Base-by-base conservation (phyloP, 2,113 vertebrate species). In the Chaetorhynchus papuensis region DNA sequence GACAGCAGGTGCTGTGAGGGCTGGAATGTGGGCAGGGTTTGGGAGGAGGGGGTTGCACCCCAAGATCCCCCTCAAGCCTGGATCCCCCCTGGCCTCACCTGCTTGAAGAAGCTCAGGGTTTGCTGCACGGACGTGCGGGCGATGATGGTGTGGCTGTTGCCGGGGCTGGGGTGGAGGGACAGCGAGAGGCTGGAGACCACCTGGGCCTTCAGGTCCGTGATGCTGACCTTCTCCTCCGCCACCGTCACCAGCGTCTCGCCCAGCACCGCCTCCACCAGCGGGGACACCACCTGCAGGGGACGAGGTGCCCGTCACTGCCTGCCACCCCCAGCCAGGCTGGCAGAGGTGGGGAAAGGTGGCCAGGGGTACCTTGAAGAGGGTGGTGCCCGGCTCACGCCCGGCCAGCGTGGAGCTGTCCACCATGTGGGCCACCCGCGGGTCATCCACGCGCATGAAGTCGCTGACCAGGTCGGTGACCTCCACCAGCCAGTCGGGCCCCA, bases 401-500 rank as follows among this genome's bases (percentile, higher is more conserved):
- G 99, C 99, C 90, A 99, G 97, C 0, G 99, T 98, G 41, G 98
- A 99, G 90, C 98, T 97, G 98, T 99, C 99, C 94, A 99, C 98
- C 98, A 99, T 89, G 95, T 99, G 99, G 1, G 99, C 99, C 87
- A 99, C 98, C 15, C 98, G 97, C 1, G 99, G 98, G 97, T 99
- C 99, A 0, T 98, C 98, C 90, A 99, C 98, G 4, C 98, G 98
- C 97, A 99, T 98, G 76, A 99, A 99, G 95, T 99, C 99, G 45
- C 99, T 99, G 66, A 99, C 99, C 97, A 99, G 98, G 96, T 99
- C 99, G 0, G 99, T 99, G 96, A 99, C 99, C 45, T 99, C 99
- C 97, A 99, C 99, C 97, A 99, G 98, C 99, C 99, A 99, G 97
- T 99, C 99, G 0, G 99, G 98, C 10, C 99, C 99, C 97, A 99